Percentiles rank a stretch among this genome's conserved stretches.
Conservation (phyloP, 2,113 vertebrate species). For the Boleophthalmus pectinirostris region DNA sequence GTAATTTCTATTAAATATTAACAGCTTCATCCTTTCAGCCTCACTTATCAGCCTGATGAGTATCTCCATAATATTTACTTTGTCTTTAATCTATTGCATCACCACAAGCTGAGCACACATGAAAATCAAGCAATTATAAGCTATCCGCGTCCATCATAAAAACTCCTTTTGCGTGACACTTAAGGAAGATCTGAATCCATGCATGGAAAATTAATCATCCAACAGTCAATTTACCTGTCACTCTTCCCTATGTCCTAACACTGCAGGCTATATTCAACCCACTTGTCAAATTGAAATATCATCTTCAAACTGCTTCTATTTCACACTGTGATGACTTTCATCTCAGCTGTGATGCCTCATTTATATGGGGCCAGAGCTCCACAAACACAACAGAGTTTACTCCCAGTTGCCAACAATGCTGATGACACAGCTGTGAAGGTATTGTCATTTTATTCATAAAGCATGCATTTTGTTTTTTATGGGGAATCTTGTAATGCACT, state of each 20-base stretch:
- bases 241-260: constrained; percentile 17
- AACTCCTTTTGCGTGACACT: constrained; percentile 41
- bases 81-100: constrained; percentile 46
- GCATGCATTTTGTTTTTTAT: not conserved
- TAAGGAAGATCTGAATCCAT: constrained; percentile 39
- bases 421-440: not conserved
- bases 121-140: constrained; percentile 58
- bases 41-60: constrained; percentile 33
- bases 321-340: constrained; percentile 41
- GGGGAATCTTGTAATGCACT: not conserved
- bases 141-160: constrained; percentile 37
- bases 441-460: not conserved
- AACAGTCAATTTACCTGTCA: constrained; percentile 54
- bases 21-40: constrained; percentile 11
- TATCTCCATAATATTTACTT: constrained; percentile 33
- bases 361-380: constrained; percentile 15
- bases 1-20: constrained; percentile 2
- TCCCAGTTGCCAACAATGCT: constrained; percentile 5
- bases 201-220: constrained; percentile 47
- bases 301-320: constrained; percentile 36
- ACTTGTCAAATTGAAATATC: constrained; percentile 45
- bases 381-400: constrained; percentile 13
- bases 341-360: constrained; percentile 32
- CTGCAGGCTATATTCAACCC: constrained; percentile 31
- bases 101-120: constrained; percentile 13